Conservation (phyloP, 2,888 invertebrate species). For the Pyrochroa serraticornis region DNA sequence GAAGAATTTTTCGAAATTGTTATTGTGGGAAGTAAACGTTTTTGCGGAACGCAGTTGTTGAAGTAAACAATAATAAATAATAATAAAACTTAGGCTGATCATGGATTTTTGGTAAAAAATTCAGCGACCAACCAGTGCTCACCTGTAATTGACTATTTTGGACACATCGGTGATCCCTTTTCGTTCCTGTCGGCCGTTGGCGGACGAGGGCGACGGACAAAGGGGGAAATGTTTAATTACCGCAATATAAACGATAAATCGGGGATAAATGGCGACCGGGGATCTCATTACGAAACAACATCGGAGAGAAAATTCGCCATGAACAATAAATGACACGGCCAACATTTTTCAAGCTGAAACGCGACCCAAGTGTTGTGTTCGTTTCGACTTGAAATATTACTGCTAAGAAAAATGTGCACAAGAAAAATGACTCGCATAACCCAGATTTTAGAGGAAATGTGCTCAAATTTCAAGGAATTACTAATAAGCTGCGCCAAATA, state of each 20-base stretch:
- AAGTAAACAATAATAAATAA: too few species aligned
- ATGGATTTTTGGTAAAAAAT: too few species aligned
- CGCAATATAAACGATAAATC: conserved; percentile 16
- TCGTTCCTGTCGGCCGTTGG: too few species aligned
- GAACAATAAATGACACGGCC: conserved; percentile 50
- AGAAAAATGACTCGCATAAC: conserved; percentile 31
- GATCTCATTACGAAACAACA: conserved; percentile 40
- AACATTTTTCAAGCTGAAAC: conserved; percentile 54
- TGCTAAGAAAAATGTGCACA: conserved; percentile 49
- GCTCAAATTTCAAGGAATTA: conserved; percentile 25
- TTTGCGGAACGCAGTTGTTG: too few species aligned
- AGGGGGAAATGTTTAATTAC: conserved; percentile 13
- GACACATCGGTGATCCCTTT: too few species aligned
- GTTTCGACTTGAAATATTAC: conserved; percentile 54
- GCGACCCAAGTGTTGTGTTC: conserved; percentile 53
- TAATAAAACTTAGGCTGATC: too few species aligned
- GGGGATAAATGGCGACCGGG: conserved; percentile 24
- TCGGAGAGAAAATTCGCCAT: conserved; percentile 45
- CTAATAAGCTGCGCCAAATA: conserved; percentile 15
- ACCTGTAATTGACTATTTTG: too few species aligned
- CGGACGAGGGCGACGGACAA: too few species aligned
- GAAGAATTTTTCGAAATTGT: too few species aligned
- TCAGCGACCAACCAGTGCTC: too few species aligned
- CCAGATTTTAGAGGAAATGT: conserved; percentile 25
- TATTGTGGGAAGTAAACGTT: too few species aligned